phyloP scores from a whole-genome alignment of 2,888 invertebrate species.

The Eristalis pertinax region DNA sequence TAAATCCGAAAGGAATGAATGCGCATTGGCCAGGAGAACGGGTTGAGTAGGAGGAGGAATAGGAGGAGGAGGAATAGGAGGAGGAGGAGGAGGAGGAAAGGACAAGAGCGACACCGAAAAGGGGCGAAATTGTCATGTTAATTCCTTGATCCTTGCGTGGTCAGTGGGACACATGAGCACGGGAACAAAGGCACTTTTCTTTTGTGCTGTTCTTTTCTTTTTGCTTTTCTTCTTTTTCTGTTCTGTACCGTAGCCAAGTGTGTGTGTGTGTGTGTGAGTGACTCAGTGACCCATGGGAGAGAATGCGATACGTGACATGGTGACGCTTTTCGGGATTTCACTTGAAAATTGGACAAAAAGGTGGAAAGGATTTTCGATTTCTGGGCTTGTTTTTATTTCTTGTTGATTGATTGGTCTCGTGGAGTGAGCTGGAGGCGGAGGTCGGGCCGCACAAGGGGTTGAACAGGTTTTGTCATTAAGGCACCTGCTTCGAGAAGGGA shows the following conservation, averaged over 20 bases:
- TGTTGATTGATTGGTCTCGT: not conserved
- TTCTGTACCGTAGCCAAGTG: not conserved
- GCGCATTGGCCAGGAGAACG: not conserved
- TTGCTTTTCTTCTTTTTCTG: not conserved
- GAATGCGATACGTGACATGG: conserved; percentile 1
- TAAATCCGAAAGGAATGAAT: conserved; percentile 6
- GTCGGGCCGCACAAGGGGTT: not conserved
- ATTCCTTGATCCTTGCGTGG: conserved; percentile 56
- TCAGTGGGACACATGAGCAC: conserved; percentile 1
- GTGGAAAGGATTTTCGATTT: not conserved
- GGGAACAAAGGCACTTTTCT: not conserved
- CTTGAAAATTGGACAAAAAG: not conserved
- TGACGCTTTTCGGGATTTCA: conserved; percentile 9
- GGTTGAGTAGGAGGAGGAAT: no score
- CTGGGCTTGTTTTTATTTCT: not conserved
- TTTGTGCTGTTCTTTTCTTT: not conserved
- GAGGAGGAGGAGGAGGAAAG: not conserved
- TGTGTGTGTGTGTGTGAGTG: not conserved
- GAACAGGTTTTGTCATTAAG: not conserved
- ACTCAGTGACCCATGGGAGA: not conserved
- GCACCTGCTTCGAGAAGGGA: not conserved
- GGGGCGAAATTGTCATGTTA: conserved; percentile 57
- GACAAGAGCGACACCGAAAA: conserved; percentile 17
- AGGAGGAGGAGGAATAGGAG: no score
- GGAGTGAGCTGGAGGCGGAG: not conserved